phyloP scores from a whole-genome alignment of 2,888 invertebrate genomes.

The Heliconius hortense region DNA sequence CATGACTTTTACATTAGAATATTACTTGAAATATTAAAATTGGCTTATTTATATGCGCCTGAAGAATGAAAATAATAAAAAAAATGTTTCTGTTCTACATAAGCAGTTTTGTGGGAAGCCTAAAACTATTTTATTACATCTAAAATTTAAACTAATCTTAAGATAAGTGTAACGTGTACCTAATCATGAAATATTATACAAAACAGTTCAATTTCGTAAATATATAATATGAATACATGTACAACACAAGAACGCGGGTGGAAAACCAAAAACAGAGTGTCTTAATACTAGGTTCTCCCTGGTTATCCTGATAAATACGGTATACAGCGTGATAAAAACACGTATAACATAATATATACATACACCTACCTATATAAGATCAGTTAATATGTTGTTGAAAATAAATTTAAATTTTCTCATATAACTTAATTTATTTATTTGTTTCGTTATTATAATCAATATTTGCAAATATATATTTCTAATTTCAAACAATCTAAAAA shows the following conservation, averaged over 20 bases:
- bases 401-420: conserved; percentile 62
- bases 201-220: not conserved
- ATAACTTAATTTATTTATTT: conserved; percentile 9
- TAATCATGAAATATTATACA: conserved; percentile 2
- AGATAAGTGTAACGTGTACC: conserved; percentile 2
- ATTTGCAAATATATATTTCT: not conserved
- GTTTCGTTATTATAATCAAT: conserved; percentile 16
- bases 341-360: not conserved
- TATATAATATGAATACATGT: conserved; percentile 1
- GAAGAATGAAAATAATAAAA: not conserved
- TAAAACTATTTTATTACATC: not conserved
- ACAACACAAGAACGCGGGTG: not conserved
- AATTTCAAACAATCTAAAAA: not conserved
- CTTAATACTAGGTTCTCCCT: not conserved
- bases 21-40: not conserved
- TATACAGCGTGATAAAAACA: not conserved
- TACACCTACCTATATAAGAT: conserved; percentile 45
- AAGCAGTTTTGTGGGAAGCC: not conserved
- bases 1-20: not conserved
- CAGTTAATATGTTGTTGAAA: conserved; percentile 67
- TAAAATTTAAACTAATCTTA: not conserved
- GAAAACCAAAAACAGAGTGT: not conserved
- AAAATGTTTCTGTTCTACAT: not conserved
- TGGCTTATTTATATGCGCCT: conserved; percentile 11
- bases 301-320: not conserved